A percentile compares a stretch with the other conserved stretches of the same genome.
phyloP scores from a whole-genome alignment of 2,888 invertebrate genomes.

The Campoletis raptor region DNA sequence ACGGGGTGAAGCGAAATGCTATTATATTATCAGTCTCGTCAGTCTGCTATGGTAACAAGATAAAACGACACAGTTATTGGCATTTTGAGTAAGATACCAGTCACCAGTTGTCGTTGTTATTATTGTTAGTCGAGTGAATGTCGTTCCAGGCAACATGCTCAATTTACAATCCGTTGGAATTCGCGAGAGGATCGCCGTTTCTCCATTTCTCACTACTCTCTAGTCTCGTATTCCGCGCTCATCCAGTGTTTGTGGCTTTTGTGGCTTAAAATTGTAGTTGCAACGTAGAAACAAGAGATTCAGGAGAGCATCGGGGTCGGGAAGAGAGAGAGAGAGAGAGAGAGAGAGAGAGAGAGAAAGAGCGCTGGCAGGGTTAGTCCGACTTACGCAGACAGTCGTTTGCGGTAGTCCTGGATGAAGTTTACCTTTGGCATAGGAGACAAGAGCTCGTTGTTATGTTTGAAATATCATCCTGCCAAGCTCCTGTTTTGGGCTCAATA shows the following conservation, averaged over 20 bases:
- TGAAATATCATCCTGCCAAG: not conserved
- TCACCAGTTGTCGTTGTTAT: not conserved
- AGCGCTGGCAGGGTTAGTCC: conserved; percentile 31
- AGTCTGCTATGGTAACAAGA: not conserved
- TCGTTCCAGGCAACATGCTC: conserved; percentile 1
- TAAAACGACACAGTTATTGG: conserved; percentile 43
- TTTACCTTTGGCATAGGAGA: conserved; percentile 20
- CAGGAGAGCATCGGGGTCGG: conserved; percentile 15
- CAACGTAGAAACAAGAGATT: conserved; percentile 31
- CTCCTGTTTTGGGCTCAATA: conserved; percentile 19
- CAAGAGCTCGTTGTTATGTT: not conserved
- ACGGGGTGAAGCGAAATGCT: not conserved
- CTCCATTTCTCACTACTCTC: not conserved
- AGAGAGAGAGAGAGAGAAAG: not conserved
- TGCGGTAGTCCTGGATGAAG: conserved; percentile 36
- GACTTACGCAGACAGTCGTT: conserved; percentile 51
- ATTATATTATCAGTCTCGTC: conserved; percentile 2
- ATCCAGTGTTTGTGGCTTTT: conserved; percentile 24
- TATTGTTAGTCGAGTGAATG: not conserved
- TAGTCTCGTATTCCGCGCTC: conserved; percentile 5
- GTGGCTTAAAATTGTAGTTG: conserved; percentile 49
- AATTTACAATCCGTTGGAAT: conserved; percentile 31
- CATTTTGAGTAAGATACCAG: conserved; percentile 31
- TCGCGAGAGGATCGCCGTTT: not conserved
- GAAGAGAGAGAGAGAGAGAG: not conserved